These are phyloP conservation scores for Clavelina lepadiformis DNA, from an alignment of 23 tunicate species.

Conservation along the genomic window DNA sequence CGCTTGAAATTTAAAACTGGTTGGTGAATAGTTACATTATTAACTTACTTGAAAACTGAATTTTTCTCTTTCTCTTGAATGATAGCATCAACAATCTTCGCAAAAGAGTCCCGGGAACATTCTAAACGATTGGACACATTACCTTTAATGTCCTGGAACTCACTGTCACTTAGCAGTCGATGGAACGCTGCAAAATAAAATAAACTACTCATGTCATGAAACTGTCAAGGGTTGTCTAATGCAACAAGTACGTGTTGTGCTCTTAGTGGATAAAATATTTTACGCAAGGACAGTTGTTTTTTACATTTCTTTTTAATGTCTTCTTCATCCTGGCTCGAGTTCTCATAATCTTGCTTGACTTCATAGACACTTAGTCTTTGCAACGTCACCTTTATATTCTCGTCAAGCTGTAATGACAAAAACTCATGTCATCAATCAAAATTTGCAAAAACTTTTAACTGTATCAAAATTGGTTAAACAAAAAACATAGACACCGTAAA, in stretches of 20 bases:
- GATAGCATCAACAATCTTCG: slow-evolving; percentile 73
- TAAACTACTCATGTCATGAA: too few relatives aligned
- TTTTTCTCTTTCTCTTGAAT: slow-evolving; percentile 15
- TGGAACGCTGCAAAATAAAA: slow-evolving; percentile 30
- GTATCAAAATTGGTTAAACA: too few relatives aligned
- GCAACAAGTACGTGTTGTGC: neutral
- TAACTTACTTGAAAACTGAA: neutral
- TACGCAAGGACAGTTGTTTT: too few relatives aligned
- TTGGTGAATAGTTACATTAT: too few relatives aligned
- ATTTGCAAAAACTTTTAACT: too few relatives aligned
- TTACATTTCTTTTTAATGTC: slow-evolving; percentile 42
- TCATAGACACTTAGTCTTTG: slow-evolving; percentile 44
- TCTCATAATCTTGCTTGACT: slow-evolving; percentile 15
- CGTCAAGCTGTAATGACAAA: slow-evolving; percentile 60
- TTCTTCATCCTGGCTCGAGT: slow-evolving; percentile 33
- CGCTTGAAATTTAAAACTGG: too few relatives aligned
- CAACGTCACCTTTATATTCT: slow-evolving; percentile 61
- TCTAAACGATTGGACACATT: slow-evolving; percentile 60
- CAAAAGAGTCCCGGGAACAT: slow-evolving; percentile 47
- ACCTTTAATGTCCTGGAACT: slow-evolving; percentile 77
- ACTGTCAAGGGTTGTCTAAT: neutral
- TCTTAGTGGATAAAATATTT: neutral
- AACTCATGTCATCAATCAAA: neutral
- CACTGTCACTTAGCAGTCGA: slow-evolving; percentile 58
- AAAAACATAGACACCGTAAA: too few relatives aligned